Percentiles rank a stretch among this genome's conserved stretches.
These are phyloP conservation scores for Argyrosomus regius DNA, from an alignment of 2,797 vertebrate genomes.

Conservation along the genomic window DNA sequence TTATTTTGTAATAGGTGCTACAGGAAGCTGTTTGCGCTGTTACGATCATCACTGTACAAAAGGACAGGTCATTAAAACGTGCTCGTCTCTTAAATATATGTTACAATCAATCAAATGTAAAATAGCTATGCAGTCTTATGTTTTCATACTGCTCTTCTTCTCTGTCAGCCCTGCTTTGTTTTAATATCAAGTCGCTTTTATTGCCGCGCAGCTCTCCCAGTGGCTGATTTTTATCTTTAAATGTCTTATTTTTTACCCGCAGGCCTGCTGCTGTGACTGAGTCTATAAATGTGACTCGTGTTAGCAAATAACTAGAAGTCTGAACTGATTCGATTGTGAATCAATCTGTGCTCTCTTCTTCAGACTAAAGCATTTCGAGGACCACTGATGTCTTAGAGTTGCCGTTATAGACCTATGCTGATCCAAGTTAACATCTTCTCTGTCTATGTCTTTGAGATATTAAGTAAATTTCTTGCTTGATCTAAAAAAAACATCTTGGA, in stretches of 20 bases:
- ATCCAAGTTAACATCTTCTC: slow-evolving; percentile 24
- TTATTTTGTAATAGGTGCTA: slow-evolving; percentile 38
- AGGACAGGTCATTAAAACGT: slow-evolving; percentile 36
- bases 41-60: slow-evolving; percentile 6
- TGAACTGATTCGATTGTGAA: slow-evolving; percentile 35
- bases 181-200: slow-evolving; percentile 14
- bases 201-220: background rate
- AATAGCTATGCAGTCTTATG: slow-evolving; percentile 23
- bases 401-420: background rate
- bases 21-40: slow-evolving; percentile 45
- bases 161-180: slow-evolving; percentile 8
- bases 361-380: slow-evolving; percentile 23
- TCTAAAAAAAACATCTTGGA: background rate
- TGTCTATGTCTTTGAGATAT: background rate
- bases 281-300: slow-evolving; percentile 31
- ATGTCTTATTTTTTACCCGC: slow-evolving; percentile 21
- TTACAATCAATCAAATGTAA: slow-evolving; percentile 50
- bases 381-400: slow-evolving; percentile 48
- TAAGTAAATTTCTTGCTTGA: slow-evolving; percentile 10
- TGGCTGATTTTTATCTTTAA: slow-evolving; percentile 7
- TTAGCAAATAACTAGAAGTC: slow-evolving; percentile 24
- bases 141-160: background rate
- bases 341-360: slow-evolving; percentile 30
- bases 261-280: slow-evolving; percentile 30
- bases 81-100: slow-evolving; percentile 13